Conservation (phyloP, 2,888 invertebrate genomes). For the Cataglyphis altisquamis region DNA sequence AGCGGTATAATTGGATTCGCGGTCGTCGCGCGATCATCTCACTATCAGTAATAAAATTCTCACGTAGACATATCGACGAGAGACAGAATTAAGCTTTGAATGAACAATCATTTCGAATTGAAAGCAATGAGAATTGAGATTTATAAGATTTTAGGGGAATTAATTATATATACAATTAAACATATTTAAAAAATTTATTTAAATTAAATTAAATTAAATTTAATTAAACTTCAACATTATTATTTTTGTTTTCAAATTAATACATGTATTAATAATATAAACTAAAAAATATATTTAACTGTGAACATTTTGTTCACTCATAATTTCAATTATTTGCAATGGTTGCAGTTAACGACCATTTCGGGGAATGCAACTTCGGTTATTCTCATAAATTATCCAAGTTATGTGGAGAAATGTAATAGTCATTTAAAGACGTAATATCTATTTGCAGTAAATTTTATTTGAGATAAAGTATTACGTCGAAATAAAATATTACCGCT, state of each 20-base stretch:
- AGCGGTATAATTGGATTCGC: constrained; percentile 59
- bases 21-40: constrained; percentile 7
- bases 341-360: not conserved
- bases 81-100: not conserved
- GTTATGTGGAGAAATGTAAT: not conserved
- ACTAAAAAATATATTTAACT: not conserved
- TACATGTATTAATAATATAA: not conserved
- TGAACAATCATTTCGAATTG: not conserved
- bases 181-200: not conserved
- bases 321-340: not conserved
- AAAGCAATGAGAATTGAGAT: not conserved
- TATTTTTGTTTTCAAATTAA: not conserved
- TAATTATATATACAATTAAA: not conserved
- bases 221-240: not conserved
- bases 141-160: not conserved
- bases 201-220: not conserved
- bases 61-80: constrained; percentile 7
- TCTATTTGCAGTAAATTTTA: constrained; percentile 9
- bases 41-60: constrained; percentile 13
- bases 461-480: constrained; percentile 12
- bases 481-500: not conserved
- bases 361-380: not conserved
- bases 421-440: not conserved
- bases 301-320: constrained; percentile 12
- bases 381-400: not conserved